Percentiles rank a stretch among this genome's conserved stretches.
phyloP scores from a whole-genome alignment of 1,140 invertebrate genomes.

The Bombus picipes region DNA sequence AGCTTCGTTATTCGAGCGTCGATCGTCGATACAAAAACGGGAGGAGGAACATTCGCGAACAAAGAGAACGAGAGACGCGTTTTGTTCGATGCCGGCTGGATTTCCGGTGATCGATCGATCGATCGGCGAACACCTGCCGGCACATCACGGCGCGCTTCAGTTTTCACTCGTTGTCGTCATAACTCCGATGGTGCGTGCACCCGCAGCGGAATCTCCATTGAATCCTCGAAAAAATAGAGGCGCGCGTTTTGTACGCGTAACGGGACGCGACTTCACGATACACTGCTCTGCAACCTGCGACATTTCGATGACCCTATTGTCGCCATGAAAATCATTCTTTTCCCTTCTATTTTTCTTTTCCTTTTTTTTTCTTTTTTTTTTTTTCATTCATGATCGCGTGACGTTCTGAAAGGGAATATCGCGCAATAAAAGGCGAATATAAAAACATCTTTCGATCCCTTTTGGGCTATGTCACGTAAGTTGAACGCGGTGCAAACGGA shows the following conservation, averaged over 20 bases:
- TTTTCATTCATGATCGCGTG: not conserved
- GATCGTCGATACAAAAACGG: not conserved
- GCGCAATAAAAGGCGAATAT: not conserved
- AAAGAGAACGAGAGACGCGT: not conserved
- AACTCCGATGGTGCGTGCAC: conserved; percentile 29
- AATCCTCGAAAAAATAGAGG: conserved; percentile 32
- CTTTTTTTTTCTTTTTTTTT: too few species aligned
- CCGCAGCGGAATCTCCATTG: conserved; percentile 1
- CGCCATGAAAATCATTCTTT: not conserved
- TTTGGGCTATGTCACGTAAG: too few species aligned
- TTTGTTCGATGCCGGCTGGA: not conserved
- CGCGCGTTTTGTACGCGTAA: conserved; percentile 1
- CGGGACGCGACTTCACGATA: conserved; percentile 10
- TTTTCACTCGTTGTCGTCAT: conserved; percentile 28
- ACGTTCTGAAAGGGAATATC: too few species aligned
- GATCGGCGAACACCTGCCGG: conserved; percentile 33
- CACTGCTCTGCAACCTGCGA: conserved; percentile 10
- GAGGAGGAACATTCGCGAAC: not conserved
- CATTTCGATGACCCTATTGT: conserved; percentile 1
- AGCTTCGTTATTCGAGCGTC: conserved; percentile 1
- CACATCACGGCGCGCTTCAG: conserved; percentile 7
- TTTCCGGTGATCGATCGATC: conserved; percentile 33
- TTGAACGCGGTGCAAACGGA: not conserved
- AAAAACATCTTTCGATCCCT: not conserved
- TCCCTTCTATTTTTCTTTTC: not conserved